A percentile compares a stretch with the other conserved stretches of the same genome.
Conservation (phyloP, 2,113 vertebrate genomes). For the Cyphomyrus plagiostoma region DNA sequence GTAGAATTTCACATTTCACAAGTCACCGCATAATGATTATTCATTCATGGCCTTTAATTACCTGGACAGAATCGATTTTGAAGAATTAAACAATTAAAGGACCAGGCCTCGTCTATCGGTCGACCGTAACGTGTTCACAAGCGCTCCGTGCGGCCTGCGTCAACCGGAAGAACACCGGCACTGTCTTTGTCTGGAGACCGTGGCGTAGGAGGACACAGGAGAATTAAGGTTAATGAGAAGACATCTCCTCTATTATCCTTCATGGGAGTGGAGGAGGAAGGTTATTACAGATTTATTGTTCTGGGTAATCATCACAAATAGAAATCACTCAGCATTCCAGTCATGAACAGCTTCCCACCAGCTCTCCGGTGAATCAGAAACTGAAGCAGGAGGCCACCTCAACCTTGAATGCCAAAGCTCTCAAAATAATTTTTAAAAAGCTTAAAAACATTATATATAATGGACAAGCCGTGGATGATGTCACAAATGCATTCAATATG, state of each 20-base stretch:
- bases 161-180: not conserved
- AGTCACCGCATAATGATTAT: not conserved
- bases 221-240: conserved; percentile 19
- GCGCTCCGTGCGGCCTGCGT: not conserved
- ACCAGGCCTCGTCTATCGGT: not conserved
- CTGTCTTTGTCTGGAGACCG: not conserved
- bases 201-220: not conserved
- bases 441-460: not conserved
- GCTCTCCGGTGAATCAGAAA: conserved; percentile 50
- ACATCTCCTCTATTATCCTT: conserved; percentile 18
- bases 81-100: conserved; percentile 2
- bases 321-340: conserved; percentile 53
- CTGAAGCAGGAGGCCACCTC: conserved; percentile 37
- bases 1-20: not conserved
- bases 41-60: not conserved
- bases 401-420: conserved; percentile 44
- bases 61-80: not conserved
- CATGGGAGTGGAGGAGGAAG: conserved; percentile 38
- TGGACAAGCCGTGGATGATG: not conserved
- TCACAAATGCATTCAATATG: conserved; percentile 39
- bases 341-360: conserved; percentile 36
- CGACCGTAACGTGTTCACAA: not conserved
- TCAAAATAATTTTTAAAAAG: not conserved
- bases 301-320: conserved; percentile 50
- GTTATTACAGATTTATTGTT: conserved; percentile 53